Evolutionary conservation across 2,888 invertebrate species (phyloP), one percentile per base, ranked within the genome.

Genomic region (Standfussiana lucernea): DNA sequence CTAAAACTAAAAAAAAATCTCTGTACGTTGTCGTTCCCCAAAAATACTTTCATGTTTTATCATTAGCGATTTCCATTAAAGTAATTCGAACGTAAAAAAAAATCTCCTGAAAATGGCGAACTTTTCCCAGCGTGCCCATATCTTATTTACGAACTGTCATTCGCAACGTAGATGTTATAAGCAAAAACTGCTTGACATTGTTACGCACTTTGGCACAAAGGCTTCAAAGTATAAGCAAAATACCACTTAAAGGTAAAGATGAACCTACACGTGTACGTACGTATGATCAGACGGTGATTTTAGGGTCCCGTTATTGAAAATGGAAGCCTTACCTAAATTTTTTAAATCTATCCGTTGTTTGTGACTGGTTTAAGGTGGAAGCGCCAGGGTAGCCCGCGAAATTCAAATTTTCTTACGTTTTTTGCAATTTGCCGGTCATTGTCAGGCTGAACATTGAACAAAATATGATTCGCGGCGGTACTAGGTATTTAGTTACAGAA

Each of bases 131-230:
- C 59, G 68, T 76, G 37, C 28, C 66, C 24, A 56, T 69, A 71
- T 74, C 71, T 77, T 83, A 77, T 80, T 77, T 79, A 71, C 68
- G 62, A 62, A 50, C 72, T 80, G 77, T 79, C 83, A 75, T 79
- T 50, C 47, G 21, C 77, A 59, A 50, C 45, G 84, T 68, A 75
- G 71, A 83, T 62, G 59, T 75, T 66, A 59, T 67, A 72, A 70
- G 80, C 73, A 80, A 77, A 80, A 79, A 77, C 59, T 69, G 78
- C 32, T 56, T 76, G 66, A 87, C 78, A 83, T 82, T 80, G 80
- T 73, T 67, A 79, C 69, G 72, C 72, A 80, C 80, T 87, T 77
- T 79, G 75, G 65, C 65, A 65, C 74, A 77, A 79, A 79, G 73
- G 45, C 45, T 75, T 71, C 70, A 75, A 79, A 69, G 61, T 70